Evolutionary conservation across 2,113 vertebrate species (phyloP).

Genomic region (Bos indicus): DNA sequence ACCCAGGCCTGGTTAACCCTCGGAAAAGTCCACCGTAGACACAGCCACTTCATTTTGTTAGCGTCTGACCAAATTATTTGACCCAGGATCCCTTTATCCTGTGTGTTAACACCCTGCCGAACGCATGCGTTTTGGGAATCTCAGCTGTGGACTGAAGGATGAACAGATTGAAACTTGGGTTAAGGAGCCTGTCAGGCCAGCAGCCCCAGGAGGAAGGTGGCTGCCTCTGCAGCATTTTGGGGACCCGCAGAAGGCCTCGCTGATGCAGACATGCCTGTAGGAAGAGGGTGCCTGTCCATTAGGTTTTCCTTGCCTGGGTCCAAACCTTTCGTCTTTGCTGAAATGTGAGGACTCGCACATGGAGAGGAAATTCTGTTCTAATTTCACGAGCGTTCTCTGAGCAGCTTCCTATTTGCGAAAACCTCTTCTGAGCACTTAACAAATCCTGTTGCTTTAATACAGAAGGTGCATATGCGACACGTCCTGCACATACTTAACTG

Average conservation of each 20-base stretch:
- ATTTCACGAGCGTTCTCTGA: not conserved
- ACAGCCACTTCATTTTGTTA: not conserved
- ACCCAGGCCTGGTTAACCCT: not conserved
- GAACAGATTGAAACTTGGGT: not conserved
- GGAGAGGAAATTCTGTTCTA: not conserved
- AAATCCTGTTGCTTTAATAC: not conserved
- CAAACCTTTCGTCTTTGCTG: not conserved
- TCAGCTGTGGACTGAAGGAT: not conserved
- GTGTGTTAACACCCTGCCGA: not conserved
- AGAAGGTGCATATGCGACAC: not conserved
- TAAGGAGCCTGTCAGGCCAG: not conserved
- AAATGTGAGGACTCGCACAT: accelerated
- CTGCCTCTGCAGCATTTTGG: not conserved
- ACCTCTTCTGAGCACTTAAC: not conserved
- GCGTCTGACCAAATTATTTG: not conserved
- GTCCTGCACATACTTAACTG: not conserved
- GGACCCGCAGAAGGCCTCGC: not conserved
- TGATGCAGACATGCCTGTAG: not conserved
- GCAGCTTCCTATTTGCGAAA: not conserved
- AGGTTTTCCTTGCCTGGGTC: not conserved
- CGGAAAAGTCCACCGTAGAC: not conserved
- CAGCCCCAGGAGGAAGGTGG: not conserved
- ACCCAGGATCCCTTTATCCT: not conserved
- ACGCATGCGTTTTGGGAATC: not conserved
- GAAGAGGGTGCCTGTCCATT: not conserved